Base-by-base conservation (phyloP, 2,113 vertebrate genomes). In the Gopherus flavomarginatus region DNA sequence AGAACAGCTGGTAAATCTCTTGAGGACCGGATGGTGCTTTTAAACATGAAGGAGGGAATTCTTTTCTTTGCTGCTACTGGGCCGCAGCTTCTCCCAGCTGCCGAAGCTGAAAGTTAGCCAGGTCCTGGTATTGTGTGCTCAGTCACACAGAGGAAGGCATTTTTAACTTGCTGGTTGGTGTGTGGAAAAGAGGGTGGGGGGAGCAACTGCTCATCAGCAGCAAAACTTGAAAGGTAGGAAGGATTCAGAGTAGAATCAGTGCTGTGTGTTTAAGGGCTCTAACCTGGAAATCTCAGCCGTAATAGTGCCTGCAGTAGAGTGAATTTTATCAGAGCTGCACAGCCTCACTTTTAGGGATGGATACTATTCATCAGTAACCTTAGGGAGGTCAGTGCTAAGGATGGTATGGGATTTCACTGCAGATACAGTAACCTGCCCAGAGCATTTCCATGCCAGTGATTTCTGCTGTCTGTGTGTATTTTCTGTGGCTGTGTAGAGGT, bases 1-100 rank as follows among this genome's bases (percentile, higher is more conserved):
- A 96, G 94, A 97, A 96, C 95, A 97, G 95, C 96, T 97, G 97
- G 81, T 89, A 91, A 95, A 87, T 92, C 95, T 94, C 95, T 93
- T 53, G 94, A 90, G 95, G 90, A 93, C 14, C 52, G 8, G n/a
- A 84, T 56, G 91, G 82, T 1, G 19, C 77, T 95, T 97, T 89
- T 93, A 92, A 96, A 96, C 75, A 80, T 21, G 3, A 94, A 81
- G 54, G 75, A 96, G 91, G 69, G 91, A 93, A 95, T 94, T 95
- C 42, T 93, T 91, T 83, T 77, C 91, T 85, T 83, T 54, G 38
- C 53, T 93, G 89, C 65, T 90, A 44, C 83, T 84, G 87, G 90
- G 29, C 52, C 86, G 78, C 62, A 87, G 89, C 84, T 91, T 77
- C 95, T 91, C 65, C 47, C 83, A 85, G 21, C 4, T 31, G 26